Evolutionary conservation across 2,113 vertebrate genomes (phyloP).

Genomic region (Rhadina sibilatrix): DNA sequence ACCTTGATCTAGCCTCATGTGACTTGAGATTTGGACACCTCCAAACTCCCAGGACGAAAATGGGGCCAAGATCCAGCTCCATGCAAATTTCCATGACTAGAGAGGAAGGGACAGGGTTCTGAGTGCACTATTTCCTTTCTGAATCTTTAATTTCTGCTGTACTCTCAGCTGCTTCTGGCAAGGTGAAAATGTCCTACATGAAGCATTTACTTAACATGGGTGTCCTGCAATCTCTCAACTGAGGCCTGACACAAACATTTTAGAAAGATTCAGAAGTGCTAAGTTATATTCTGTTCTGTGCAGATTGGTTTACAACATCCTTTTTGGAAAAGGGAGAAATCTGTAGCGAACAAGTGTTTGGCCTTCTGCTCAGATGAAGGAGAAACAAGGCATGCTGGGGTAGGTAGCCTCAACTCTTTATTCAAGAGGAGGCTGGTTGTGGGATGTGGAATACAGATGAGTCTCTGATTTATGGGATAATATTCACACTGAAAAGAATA

Average conservation of each 20-base stretch:
- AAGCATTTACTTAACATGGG: neutral
- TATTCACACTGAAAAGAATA: slow-evolving; percentile 5
- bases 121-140: neutral
- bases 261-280: neutral
- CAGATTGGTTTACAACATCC: neutral
- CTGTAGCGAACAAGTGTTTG: neutral
- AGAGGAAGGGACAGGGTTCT: neutral
- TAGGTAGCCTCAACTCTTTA: neutral
- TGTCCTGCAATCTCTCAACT: neutral
- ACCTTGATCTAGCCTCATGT: neutral
- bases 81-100: neutral
- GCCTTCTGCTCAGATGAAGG: slow-evolving; percentile 65
- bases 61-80: neutral
- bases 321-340: neutral
- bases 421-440: neutral
- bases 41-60: neutral
- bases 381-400: slow-evolving; percentile 28
- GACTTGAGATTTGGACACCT: neutral
- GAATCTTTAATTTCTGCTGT: neutral
- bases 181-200: neutral
- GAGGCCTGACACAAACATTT: neutral
- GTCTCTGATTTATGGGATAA: slow-evolving; percentile 20
- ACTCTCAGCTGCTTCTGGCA: neutral
- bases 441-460: neutral
- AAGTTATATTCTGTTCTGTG: neutral